phyloP scores from a whole-genome alignment of 2,888 invertebrate genomes.

The Arrhopalites spinosus region DNA sequence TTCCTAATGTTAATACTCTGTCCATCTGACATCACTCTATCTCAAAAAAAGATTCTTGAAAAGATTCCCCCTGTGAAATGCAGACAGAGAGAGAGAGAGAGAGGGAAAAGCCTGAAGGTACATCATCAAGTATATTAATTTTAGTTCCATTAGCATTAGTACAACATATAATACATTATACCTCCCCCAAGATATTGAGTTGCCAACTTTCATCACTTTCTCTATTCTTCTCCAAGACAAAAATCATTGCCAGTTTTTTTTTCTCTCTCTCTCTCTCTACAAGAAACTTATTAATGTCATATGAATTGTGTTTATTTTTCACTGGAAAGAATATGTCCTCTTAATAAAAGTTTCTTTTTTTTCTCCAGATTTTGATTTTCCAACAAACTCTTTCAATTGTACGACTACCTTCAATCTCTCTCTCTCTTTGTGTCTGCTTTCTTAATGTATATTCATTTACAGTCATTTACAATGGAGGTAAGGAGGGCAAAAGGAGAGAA shows the following conservation, averaged over 20 bases:
- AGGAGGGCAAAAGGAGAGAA: background rate
- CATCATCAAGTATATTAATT: slow-evolving; percentile 9
- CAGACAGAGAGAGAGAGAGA: background rate
- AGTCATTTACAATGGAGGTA: no score
- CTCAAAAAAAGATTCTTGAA: background rate
- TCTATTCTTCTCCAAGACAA: no score
- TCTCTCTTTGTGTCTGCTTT: background rate
- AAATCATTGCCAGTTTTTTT: no score
- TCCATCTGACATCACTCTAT: background rate
- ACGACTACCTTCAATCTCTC: background rate
- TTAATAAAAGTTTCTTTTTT: no score
- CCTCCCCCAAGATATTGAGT: background rate
- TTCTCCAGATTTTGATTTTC: background rate
- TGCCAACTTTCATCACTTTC: background rate
- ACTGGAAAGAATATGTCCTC: no score
- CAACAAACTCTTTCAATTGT: no score
- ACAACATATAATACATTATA: background rate
- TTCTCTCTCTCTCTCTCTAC: background rate
- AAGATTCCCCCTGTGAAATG: background rate
- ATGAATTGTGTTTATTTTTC: background rate
- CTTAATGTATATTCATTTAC: background rate
- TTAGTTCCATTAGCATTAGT: slow-evolving; percentile 2
- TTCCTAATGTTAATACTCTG: background rate
- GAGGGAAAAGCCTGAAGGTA: slow-evolving; percentile 16
- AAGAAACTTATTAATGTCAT: background rate